phyloP scores from a whole-genome alignment of 1,140 invertebrate species.

The Augochlora pura region DNA sequence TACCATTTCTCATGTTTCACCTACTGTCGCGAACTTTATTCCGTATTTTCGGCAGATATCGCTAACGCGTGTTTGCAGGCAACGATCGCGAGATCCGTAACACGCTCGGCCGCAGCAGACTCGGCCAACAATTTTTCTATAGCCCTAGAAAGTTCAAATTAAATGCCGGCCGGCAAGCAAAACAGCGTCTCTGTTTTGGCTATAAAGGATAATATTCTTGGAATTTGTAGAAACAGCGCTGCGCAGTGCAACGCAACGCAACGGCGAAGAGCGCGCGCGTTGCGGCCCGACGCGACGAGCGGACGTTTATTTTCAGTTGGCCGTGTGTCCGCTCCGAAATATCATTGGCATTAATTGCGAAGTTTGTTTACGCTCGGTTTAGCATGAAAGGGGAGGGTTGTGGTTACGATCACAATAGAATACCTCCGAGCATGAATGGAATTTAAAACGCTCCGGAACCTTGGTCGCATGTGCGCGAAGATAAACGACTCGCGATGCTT shows the following conservation, averaged over 20 bases:
- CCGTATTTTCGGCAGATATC: no score
- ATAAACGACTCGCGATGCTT: not conserved
- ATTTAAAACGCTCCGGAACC: not conserved
- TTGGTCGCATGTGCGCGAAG: not conserved
- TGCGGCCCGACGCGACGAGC: no score
- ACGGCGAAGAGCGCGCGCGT: no score
- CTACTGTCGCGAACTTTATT: no score
- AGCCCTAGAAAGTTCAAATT: slow-evolving; percentile 30
- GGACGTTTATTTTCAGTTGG: not conserved
- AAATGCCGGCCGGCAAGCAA: slow-evolving; percentile 6
- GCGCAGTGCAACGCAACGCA: no score
- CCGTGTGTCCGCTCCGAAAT: not conserved
- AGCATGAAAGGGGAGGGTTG: not conserved
- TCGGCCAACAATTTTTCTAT: slow-evolving; percentile 29
- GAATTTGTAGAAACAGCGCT: not conserved
- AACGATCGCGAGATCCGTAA: slow-evolving; percentile 1
- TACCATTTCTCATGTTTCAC: no score
- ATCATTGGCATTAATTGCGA: slow-evolving; percentile 1
- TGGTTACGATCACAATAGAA: not conserved
- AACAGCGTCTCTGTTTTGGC: slow-evolving; percentile 9
- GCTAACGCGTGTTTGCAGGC: not conserved
- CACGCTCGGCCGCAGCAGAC: not conserved
- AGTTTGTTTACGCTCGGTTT: not conserved
- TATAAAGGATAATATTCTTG: not conserved
- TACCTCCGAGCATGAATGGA: not conserved